These are phyloP conservation scores for Enteromius paludinosus DNA, from an alignment of 2,797 vertebrate genomes.

Conservation along the genomic window DNA sequence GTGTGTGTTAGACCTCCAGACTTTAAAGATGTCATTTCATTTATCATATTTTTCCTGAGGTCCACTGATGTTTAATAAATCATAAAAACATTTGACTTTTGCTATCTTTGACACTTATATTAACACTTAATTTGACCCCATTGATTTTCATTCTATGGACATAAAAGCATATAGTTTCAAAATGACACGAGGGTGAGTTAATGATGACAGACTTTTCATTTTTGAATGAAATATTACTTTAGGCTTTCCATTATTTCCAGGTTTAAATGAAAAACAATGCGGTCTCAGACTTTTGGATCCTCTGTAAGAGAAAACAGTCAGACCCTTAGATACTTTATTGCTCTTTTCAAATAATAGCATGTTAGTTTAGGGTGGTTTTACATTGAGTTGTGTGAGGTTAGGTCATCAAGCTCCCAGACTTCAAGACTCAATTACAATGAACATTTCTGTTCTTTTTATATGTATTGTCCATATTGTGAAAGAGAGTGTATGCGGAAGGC, in stretches of 20 bases:
- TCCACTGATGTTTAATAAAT: not conserved
- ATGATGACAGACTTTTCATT: constrained; percentile 7
- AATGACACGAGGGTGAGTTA: not conserved
- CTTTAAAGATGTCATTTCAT: not conserved
- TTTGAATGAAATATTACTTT: not conserved
- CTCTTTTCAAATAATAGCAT: constrained; percentile 34
- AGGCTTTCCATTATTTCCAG: not conserved
- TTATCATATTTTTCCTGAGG: not conserved
- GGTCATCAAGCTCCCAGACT: constrained; percentile 8
- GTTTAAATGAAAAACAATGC: not conserved
- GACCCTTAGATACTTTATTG: constrained; percentile 36
- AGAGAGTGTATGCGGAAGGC: constrained; percentile 5
- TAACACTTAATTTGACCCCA: not conserved
- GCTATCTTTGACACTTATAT: not conserved
- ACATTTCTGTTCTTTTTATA: constrained; percentile 39
- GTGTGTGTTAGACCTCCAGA: not conserved
- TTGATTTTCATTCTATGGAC: not conserved
- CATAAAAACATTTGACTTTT: not conserved
- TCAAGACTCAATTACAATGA: constrained; percentile 3
- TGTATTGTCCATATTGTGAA: constrained; percentile 36
- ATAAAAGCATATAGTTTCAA: not conserved
- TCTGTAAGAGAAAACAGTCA: constrained; percentile 20
- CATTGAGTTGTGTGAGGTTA: constrained; percentile 10
- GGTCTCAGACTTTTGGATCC: constrained; percentile 15
- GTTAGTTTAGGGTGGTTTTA: constrained; percentile 64